These are phyloP conservation scores for Drosophila melanocephala DNA, from an alignment of 2,888 invertebrate genomes.

Conservation along the genomic window DNA sequence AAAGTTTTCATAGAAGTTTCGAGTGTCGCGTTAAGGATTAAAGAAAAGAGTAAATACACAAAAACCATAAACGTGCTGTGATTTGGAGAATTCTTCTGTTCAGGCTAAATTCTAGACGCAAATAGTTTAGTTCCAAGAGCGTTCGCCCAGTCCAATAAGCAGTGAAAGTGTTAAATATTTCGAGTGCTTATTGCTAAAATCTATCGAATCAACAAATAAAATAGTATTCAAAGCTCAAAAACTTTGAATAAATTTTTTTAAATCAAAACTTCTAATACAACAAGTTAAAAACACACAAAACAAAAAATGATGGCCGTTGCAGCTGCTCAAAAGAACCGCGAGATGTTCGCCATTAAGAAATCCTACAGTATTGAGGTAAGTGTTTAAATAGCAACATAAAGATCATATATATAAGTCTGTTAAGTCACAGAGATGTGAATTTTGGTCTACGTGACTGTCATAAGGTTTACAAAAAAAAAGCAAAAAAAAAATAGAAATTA, in stretches of 20 bases:
- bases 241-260: slow-evolving; percentile 81
- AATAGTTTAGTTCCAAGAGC: slow-evolving; percentile 70
- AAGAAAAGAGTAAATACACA: slow-evolving; percentile 32
- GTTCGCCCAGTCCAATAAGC: slow-evolving; percentile 71
- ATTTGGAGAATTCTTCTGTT: slow-evolving; percentile 63
- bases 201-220: slow-evolving; percentile 52
- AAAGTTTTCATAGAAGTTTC: slow-evolving; percentile 38
- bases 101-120: slow-evolving; percentile 81
- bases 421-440: too few relatives aligned
- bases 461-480: slow-evolving; percentile 50
- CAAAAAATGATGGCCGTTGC: slow-evolving; percentile 93
- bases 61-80: slow-evolving; percentile 50
- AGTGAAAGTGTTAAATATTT: slow-evolving; percentile 82
- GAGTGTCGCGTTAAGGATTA: slow-evolving; percentile 66
- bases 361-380: slow-evolving; percentile 99
- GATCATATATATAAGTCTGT: not conserved
- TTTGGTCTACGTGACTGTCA: slow-evolving; percentile 72
- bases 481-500: not conserved
- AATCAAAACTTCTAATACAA: slow-evolving; percentile 32
- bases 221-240: slow-evolving; percentile 77
- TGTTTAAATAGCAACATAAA: slow-evolving; percentile 53
- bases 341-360: slow-evolving; percentile 98
- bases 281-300: slow-evolving; percentile 69
- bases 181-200: slow-evolving; percentile 81
- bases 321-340: slow-evolving; percentile 96